These are phyloP conservation scores for Drosophila arizonae DNA, from an alignment of 1,140 invertebrate species.

Conservation along the genomic window DNA sequence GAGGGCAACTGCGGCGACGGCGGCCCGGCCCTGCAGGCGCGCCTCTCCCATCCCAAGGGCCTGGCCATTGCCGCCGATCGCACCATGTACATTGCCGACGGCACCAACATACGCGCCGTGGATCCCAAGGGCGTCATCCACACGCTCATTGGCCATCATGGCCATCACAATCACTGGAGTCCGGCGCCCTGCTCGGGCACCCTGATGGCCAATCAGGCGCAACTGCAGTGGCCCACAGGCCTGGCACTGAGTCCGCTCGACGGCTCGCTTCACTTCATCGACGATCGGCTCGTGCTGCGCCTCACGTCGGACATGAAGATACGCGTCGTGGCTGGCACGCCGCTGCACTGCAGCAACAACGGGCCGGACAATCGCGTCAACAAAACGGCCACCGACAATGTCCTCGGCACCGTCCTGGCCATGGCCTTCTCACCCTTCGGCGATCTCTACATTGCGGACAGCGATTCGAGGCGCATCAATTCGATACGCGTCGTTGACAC, in stretches of 20 bases:
- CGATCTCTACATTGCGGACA: conserved; percentile 96
- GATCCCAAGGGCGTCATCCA: conserved; percentile 96
- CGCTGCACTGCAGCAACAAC: conserved; percentile 89
- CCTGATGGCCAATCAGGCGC: conserved; percentile 90
- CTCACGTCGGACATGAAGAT: conserved; percentile 95
- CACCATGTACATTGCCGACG: conserved; percentile 97
- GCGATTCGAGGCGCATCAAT: conserved; percentile 94
- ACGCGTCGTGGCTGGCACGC: conserved; percentile 94
- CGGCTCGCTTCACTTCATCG: conserved; percentile 96
- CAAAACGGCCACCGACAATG: conserved; percentile 84
- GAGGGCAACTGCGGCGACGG: conserved; percentile 96
- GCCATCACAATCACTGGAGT: conserved; percentile 95
- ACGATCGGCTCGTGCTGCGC: conserved; percentile 96
- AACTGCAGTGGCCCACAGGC: conserved; percentile 97
- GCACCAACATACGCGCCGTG: conserved; percentile 95
- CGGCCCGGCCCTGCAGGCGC: conserved; percentile 93
- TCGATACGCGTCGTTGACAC: conserved; percentile 92
- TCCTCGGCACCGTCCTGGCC: conserved; percentile 90
- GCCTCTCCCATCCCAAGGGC: conserved; percentile 98
- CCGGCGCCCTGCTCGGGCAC: conserved; percentile 93
- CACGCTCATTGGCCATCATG: conserved; percentile 95
- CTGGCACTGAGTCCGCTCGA: conserved; percentile 96
- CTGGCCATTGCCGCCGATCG: conserved; percentile 94
- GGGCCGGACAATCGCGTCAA: conserved; percentile 79
- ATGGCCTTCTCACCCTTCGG: conserved; percentile 96